A percentile compares a stretch with the other conserved stretches of the same genome.
Evolutionary conservation across 2,797 vertebrate species (phyloP).

Genomic region (Schizopygopsis pylzovi): DNA sequence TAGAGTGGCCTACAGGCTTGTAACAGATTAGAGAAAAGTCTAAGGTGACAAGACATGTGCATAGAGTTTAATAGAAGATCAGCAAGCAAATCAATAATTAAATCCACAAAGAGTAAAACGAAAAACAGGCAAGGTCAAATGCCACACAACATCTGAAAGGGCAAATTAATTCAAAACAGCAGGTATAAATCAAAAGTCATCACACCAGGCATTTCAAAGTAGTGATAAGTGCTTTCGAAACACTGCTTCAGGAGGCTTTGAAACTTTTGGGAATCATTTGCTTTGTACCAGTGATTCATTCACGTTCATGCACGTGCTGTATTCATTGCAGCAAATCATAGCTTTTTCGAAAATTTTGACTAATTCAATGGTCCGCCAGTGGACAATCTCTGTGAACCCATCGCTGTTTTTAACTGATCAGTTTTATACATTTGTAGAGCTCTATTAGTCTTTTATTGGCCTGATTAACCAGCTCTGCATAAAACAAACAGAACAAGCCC

Average conservation of each 20-base stretch:
- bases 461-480: too few species aligned
- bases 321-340: neutral
- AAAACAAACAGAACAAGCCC: too few species aligned
- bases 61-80: slow-evolving; percentile 2
- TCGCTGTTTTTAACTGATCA: too few species aligned
- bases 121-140: neutral
- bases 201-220: neutral
- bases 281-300: neutral
- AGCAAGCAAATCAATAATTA: neutral
- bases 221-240: neutral
- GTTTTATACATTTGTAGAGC: too few species aligned
- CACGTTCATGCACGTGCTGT: neutral
- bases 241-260: neutral
- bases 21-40: neutral
- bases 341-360: neutral
- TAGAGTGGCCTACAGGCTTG: neutral
- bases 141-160: neutral
- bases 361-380: neutral
- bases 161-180: neutral
- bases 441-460: too few species aligned
- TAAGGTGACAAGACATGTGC: neutral
- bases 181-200: neutral
- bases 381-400: too few species aligned
- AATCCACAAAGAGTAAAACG: slow-evolving; percentile 2
- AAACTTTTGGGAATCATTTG: neutral